Conservation (phyloP, 2,797 vertebrate genomes). For the Cynodonichthys magdalenae region DNA sequence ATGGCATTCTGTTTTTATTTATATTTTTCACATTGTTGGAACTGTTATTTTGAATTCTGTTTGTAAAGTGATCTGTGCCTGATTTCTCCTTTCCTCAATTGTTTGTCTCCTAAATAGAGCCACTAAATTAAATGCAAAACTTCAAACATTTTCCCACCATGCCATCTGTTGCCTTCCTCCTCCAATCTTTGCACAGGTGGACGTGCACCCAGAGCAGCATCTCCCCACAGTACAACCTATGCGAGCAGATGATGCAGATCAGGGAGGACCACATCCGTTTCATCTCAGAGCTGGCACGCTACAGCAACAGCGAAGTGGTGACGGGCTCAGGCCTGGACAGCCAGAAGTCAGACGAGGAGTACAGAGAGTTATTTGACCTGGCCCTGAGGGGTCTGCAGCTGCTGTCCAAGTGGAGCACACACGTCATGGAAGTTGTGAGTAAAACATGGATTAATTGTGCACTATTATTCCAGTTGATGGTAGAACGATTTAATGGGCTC, state of each 20-base stretch:
- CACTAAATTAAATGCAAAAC: neutral
- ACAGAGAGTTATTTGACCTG: slow-evolving; percentile 95
- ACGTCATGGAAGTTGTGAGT: slow-evolving; percentile 99
- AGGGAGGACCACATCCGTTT: slow-evolving; percentile 98
- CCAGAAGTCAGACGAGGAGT: slow-evolving; percentile 98
- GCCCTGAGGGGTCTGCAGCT: slow-evolving; percentile 94
- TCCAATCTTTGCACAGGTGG: slow-evolving; percentile 83
- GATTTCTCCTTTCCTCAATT: too few species aligned
- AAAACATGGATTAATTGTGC: neutral
- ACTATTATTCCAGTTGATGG: neutral
- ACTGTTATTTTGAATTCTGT: too few species aligned
- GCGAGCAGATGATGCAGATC: slow-evolving; percentile 99
- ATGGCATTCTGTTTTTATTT: too few species aligned
- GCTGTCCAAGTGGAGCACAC: slow-evolving; percentile 98
- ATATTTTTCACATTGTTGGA: too few species aligned
- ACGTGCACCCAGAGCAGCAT: slow-evolving; percentile 98
- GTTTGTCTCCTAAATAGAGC: neutral
- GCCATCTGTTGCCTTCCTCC: slow-evolving; percentile 15
- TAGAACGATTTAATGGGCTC: neutral
- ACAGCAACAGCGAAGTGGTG: slow-evolving; percentile 97
- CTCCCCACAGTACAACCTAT: slow-evolving; percentile 98
- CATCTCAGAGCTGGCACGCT: slow-evolving; percentile 97
- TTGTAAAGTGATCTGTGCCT: too few species aligned
- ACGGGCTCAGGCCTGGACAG: slow-evolving; percentile 98
- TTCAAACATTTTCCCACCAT: neutral